Conservation (phyloP, 2,888 invertebrate species). For the Chymomyza fuscimana region DNA sequence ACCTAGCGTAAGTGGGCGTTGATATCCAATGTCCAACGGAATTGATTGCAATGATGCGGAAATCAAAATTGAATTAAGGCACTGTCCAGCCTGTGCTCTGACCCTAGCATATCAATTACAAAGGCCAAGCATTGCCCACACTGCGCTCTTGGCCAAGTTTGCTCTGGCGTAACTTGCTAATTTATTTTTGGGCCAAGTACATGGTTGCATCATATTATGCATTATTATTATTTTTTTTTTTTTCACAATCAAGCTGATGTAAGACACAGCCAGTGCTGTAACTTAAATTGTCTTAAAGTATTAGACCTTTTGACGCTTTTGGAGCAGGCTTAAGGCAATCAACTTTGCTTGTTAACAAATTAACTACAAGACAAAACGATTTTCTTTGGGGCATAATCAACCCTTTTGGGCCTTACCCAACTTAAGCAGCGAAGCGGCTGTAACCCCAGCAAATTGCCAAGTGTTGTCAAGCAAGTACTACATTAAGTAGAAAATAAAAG, state of each 20-base stretch:
- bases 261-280: background rate
- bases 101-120: background rate
- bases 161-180: conserved; percentile 2
- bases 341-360: conserved; percentile 71
- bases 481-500: conserved; percentile 26
- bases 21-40: background rate
- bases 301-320: background rate
- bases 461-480: conserved; percentile 34
- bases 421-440: conserved; percentile 32
- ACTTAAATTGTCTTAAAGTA: background rate
- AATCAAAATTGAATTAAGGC: conserved; percentile 74
- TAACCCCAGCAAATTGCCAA: conserved; percentile 43
- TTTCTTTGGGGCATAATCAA: conserved; percentile 7
- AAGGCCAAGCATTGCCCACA: conserved; percentile 29
- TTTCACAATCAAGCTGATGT: background rate
- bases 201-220: conserved; percentile 26
- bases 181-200: background rate
- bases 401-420: conserved; percentile 11
- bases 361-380: conserved; percentile 58
- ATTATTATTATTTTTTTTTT: background rate
- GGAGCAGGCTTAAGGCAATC: conserved; percentile 26
- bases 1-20: background rate
- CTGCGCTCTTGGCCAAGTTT: conserved; percentile 11
- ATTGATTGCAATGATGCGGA: conserved; percentile 63
- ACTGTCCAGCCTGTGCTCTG: conserved; percentile 22